phyloP scores from a whole-genome alignment of 2,888 invertebrate genomes.

The Ryuthela nishihirai region DNA sequence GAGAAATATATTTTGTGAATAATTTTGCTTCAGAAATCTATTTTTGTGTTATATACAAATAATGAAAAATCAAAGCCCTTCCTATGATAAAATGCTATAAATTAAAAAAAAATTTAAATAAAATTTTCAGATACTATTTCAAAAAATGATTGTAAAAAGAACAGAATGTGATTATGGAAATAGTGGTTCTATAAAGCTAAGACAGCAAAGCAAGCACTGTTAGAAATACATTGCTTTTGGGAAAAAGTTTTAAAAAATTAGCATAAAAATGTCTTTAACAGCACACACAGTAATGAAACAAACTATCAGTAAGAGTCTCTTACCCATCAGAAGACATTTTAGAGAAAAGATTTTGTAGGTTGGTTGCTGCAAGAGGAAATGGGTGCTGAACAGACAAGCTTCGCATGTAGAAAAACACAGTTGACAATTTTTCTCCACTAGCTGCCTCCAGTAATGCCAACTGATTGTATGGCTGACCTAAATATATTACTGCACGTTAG shows the following conservation, averaged over 20 bases:
- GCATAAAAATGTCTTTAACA: constrained; percentile 29
- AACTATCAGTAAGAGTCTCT: background rate
- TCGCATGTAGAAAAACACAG: constrained; percentile 80
- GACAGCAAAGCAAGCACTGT: no score
- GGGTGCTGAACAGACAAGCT: constrained; percentile 78
- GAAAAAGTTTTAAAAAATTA: constrained; percentile 43
- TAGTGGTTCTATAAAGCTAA: no score
- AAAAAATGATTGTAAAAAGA: no score
- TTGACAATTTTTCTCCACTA: constrained; percentile 72
- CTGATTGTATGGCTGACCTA: constrained; percentile 86
- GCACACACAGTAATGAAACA: background rate
- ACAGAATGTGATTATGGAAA: no score
- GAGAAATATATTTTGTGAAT: no score
- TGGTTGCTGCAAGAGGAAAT: constrained; percentile 76
- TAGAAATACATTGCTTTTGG: no score
- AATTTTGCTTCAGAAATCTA: no score
- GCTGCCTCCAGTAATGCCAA: constrained; percentile 74
- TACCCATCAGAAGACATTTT: constrained; percentile 51
- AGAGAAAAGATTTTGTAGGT: constrained; percentile 67
- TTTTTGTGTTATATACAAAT: no score
- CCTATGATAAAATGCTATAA: no score
- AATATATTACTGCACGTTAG: constrained; percentile 1
- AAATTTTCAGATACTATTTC: no score
- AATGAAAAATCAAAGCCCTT: no score
- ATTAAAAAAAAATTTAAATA: background rate